Evolutionary conservation across 2,113 vertebrate species (phyloP), one percentile per base, ranked within the genome.

Genomic region (Thymallus thymallus): DNA sequence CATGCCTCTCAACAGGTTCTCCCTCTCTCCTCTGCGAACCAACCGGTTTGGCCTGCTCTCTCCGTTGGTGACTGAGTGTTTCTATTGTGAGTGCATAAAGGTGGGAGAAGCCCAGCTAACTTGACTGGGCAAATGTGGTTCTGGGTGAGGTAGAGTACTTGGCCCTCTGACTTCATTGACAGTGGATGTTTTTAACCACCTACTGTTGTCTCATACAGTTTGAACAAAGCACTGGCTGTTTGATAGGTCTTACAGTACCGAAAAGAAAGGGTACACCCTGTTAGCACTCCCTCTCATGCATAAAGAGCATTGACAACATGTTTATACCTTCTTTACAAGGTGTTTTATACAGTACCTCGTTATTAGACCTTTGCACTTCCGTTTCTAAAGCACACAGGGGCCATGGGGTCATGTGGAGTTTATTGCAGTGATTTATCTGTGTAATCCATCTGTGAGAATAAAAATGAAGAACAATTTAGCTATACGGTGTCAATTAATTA

Each of bases 171-270:
- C 77, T 84, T 78, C 56, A 76, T 79, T 81, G 78, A 76, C 66
- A 76, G 74, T 77, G 80, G 64, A 78, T 68, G 46, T 51, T 73
- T 41, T 45, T 45, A 51, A 18, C 62, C 24, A 29, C 62, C 24
- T 64, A 1, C 48, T 48, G 79, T 58, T 78, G n/a, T 63, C 23
- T n/a, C 9, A 24, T 41, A 10, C 9, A 10, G 35, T 16, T 14
- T 5, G 74, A 79, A 85, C 83, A 87, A 84, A 86, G 82, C 68
- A 51, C 41, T 26, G 22, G 32, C 26, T 77, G 72, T 77, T 86
- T 71, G 79, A 75, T 69, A n/a, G 68, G 62, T 68, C 80, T 69
- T 22, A 67, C 48, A 18, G 48, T 51, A 14, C 51, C 48, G 48
- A 35, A 48, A 67, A 73, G 69, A 82, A 60, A 68, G 74, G 67